Base-by-base conservation (phyloP, 2,797 vertebrate genomes). In the Argentina silus region DNA sequence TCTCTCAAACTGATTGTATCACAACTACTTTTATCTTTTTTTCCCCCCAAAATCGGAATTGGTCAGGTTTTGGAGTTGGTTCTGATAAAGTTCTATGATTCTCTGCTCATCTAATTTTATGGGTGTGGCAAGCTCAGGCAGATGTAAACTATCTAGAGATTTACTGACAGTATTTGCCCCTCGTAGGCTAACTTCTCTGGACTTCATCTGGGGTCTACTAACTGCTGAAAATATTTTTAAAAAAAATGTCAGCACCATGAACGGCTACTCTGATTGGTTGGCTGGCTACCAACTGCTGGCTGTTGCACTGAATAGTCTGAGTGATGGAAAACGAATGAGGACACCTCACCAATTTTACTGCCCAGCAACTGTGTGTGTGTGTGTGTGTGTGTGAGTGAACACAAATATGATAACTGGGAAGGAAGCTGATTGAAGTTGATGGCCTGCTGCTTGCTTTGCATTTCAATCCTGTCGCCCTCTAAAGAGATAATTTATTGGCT, bases 201-300 rank as follows among this genome's bases (percentile, higher is more conserved):
- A 56, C 53, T 60, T 66, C 62, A 68, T 71, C 60, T 59, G 19
- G 44, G 19, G n/a, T 44, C 53, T 56, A 42, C 63, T 60, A 64
- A 66, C n/a, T 12, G 21, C 51, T 74, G 48, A 62, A 76, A 76
- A 64, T 67, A 72, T 78, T 42, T 70, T 15, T n/a, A 6, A 6
- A 23, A 6, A 23, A 77, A 79, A 76, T 72, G 64, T 67, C 64
- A 72, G 73, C 44, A 36, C 45, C 14, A 27, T 43, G 43, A 64
- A 51, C 44, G 60, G 23, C 53, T 53, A 11, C 36, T 21, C 23
- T 65, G 62, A 65, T 51, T 64, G 59, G 61, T 17, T 21, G 27
- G 60, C 48, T 64, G 47, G 14, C 19, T 27, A 51, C 55, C 62
- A 66, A 74, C 55, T n/a, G 69, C 36, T 21, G 27, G 60, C 48